phyloP scores from a whole-genome alignment of 2,113 vertebrate species.

The Actenoides hombroni region DNA sequence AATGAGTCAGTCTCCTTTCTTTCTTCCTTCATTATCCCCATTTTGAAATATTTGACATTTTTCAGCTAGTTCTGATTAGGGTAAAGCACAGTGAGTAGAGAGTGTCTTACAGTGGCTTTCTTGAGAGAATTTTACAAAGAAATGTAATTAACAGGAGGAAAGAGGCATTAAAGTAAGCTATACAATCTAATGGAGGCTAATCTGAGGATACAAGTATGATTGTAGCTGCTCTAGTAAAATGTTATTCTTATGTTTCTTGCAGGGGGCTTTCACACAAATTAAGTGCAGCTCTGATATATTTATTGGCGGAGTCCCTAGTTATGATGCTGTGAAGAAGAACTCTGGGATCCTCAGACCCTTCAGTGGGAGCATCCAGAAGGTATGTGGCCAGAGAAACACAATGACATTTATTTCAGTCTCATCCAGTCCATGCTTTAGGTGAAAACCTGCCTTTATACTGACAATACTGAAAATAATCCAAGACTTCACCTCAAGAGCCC shows the following conservation, averaged over 20 bases:
- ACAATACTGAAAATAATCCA: neutral
- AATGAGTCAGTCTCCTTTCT: neutral
- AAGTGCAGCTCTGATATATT: constrained; percentile 93
- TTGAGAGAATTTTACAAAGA: neutral
- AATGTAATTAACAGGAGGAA: neutral
- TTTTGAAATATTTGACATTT: neutral
- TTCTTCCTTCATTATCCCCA: neutral
- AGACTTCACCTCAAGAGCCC: neutral
- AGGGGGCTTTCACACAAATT: constrained; percentile 98
- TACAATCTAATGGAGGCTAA: neutral
- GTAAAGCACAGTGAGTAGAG: neutral
- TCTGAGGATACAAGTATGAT: neutral
- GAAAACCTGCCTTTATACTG: neutral
- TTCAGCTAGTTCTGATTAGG: neutral
- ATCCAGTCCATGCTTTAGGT: neutral
- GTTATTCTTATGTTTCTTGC: neutral
- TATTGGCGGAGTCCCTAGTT: constrained; percentile 88
- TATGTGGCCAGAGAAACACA: constrained; percentile 37
- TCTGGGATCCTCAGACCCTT: constrained; percentile 83
- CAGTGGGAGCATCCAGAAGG: constrained; percentile 93
- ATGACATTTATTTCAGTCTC: neutral
- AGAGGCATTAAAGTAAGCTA: neutral
- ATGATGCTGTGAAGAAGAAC: constrained; percentile 86
- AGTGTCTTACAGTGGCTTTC: neutral
- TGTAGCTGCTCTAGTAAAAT: neutral